Conservation (phyloP, 2,797 vertebrate species). For the Aplochiton taeniatus region DNA sequence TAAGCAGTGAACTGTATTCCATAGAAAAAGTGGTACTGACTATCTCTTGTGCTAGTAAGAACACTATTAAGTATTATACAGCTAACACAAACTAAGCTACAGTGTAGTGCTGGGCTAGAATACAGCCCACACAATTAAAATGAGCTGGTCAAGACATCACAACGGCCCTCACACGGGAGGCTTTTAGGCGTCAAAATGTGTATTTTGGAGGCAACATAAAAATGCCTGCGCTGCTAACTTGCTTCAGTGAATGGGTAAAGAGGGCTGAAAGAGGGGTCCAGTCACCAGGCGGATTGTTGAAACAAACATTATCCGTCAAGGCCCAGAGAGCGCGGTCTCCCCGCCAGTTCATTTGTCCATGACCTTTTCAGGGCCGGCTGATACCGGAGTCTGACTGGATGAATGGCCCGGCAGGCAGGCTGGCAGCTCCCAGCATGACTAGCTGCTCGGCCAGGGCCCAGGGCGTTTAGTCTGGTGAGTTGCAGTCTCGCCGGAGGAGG, state of each 20-base stretch:
- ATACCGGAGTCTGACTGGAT: background rate
- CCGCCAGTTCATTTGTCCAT: constrained; percentile 24
- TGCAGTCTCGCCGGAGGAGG: background rate
- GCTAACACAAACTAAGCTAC: background rate
- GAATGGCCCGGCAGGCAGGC: constrained; percentile 7
- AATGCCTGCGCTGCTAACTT: no score
- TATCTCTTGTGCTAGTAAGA: background rate
- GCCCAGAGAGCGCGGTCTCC: constrained; percentile 7
- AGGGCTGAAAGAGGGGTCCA: background rate
- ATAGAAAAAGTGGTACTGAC: background rate
- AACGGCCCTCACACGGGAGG: background rate
- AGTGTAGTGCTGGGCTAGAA: background rate
- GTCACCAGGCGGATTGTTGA: background rate
- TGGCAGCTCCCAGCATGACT: constrained; percentile 6
- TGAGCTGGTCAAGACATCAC: constrained; percentile 4
- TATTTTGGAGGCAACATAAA: background rate
- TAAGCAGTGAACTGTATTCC: background rate
- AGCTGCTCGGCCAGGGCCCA: background rate
- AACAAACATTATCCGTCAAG: constrained; percentile 34
- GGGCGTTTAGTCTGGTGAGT: constrained; percentile 1
- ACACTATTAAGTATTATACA: background rate
- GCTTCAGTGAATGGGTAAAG: background rate
- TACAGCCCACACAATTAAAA: constrained; percentile 30
- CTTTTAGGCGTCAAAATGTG: constrained; percentile 20
- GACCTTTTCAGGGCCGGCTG: constrained; percentile 14